These are phyloP conservation scores for Dromococcyx pavoninus DNA, from an alignment of 2,797 vertebrate species.

Conservation along the genomic window DNA sequence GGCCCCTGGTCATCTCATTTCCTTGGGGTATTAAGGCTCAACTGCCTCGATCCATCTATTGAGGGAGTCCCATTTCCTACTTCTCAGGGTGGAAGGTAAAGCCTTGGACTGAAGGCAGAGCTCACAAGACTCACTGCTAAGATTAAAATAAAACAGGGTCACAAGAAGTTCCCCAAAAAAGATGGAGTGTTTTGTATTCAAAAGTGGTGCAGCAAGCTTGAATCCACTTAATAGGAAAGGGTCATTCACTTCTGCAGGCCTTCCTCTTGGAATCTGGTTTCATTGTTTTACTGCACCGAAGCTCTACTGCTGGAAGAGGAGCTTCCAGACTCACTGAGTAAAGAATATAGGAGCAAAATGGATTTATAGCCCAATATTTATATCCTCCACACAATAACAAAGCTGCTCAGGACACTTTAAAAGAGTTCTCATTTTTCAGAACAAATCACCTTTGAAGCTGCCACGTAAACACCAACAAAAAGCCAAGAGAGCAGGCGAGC, in stretches of 20 bases:
- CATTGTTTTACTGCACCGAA: rapidly evolving
- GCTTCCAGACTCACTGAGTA: neutral
- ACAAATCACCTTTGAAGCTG: rapidly evolving
- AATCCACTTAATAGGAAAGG: neutral
- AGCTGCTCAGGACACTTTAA: neutral
- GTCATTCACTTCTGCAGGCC: neutral
- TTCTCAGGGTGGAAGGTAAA: neutral
- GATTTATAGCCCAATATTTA: rapidly evolving
- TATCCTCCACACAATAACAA: rapidly evolving
- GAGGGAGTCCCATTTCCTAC: neutral
- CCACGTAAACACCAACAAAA: neutral
- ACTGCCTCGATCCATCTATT: neutral
- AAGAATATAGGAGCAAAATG: rapidly evolving
- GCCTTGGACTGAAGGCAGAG: neutral
- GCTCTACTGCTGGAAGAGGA: neutral
- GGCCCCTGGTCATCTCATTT: neutral
- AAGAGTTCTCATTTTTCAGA: neutral
- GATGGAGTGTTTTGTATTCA: rapidly evolving
- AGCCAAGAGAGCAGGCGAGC: neutral
- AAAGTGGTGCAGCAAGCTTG: neutral
- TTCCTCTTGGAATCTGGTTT: neutral
- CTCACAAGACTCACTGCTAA: neutral
- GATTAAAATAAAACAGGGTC: rapidly evolving
- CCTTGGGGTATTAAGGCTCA: too few species aligned
- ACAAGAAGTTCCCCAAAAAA: neutral